Conservation (phyloP, 2,797 vertebrate genomes). For the Microctenopoma stevenorrisi region DNA sequence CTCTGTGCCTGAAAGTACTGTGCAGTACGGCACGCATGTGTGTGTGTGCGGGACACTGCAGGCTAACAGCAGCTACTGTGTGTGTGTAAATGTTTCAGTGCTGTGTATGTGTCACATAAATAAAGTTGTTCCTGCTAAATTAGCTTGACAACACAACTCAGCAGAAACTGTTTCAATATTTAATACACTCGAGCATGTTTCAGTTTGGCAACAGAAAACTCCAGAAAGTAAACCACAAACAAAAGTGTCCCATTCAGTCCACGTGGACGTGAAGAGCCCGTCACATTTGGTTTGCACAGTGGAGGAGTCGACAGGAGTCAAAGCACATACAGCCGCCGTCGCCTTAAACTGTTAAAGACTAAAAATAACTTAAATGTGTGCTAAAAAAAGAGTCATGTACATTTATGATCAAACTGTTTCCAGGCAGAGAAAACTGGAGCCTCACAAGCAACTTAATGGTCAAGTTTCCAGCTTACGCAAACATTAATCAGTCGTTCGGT, state of each 20-base stretch:
- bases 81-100: background rate
- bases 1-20: conserved; percentile 38
- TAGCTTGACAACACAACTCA: background rate
- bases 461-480: conserved; percentile 8
- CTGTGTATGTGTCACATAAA: conserved; percentile 12
- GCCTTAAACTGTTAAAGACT: conserved; percentile 17
- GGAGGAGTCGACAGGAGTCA: conserved; percentile 25
- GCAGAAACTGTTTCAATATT: conserved; percentile 48
- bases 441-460: conserved; percentile 5
- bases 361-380: conserved; percentile 58
- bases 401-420: background rate
- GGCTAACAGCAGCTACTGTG: background rate
- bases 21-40: conserved; percentile 6
- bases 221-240: conserved; percentile 37
- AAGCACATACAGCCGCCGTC: conserved; percentile 38
- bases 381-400: conserved; percentile 10
- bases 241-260: conserved; percentile 3
- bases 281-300: conserved; percentile 55
- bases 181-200: conserved; percentile 66
- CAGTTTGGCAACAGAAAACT: conserved; percentile 62
- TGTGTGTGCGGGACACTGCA: background rate
- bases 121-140: conserved; percentile 6
- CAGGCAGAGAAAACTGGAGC: conserved; percentile 10
- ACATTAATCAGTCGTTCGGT: conserved; percentile 37
- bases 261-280: conserved; percentile 61